Percentiles rank a stretch among this genome's conserved stretches.
phyloP scores from a whole-genome alignment of 2,797 vertebrate genomes.

The Clamator glandarius region DNA sequence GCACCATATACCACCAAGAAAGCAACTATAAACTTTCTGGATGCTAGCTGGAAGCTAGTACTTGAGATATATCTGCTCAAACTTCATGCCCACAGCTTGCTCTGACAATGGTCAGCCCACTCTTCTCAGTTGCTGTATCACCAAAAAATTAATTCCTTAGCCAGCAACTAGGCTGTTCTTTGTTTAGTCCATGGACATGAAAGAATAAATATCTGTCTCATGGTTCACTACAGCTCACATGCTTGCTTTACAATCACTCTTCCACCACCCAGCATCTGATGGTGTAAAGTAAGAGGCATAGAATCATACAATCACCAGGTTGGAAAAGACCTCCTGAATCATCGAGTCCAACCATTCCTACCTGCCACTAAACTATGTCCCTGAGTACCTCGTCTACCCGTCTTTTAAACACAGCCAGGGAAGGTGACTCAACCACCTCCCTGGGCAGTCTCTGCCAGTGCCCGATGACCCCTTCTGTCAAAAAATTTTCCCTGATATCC shows the following conservation, averaged over 20 bases:
- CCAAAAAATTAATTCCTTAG: neutral
- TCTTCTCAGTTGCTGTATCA: neutral
- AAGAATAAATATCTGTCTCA: neutral
- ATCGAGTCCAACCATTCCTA: no score
- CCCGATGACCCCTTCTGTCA: no score
- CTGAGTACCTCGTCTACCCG: no score
- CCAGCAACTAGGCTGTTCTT: neutral
- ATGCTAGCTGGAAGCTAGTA: neutral
- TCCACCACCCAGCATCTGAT: neutral
- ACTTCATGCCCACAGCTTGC: neutral
- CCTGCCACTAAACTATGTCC: no score
- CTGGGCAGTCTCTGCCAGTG: no score
- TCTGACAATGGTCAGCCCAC: neutral
- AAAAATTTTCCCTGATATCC: no score
- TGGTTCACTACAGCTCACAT: neutral
- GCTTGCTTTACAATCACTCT: neutral
- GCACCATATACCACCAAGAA: neutral
- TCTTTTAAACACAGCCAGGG: no score
- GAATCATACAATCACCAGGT: no score
- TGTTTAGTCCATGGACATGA: neutral
- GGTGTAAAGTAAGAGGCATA: neutral
- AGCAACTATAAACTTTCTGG: neutral
- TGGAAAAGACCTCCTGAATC: no score
- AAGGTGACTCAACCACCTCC: no score
- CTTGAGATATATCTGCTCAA: neutral